These are phyloP conservation scores for Dryobates pubescens DNA, from an alignment of 2,797 vertebrate genomes.

Conservation along the genomic window DNA sequence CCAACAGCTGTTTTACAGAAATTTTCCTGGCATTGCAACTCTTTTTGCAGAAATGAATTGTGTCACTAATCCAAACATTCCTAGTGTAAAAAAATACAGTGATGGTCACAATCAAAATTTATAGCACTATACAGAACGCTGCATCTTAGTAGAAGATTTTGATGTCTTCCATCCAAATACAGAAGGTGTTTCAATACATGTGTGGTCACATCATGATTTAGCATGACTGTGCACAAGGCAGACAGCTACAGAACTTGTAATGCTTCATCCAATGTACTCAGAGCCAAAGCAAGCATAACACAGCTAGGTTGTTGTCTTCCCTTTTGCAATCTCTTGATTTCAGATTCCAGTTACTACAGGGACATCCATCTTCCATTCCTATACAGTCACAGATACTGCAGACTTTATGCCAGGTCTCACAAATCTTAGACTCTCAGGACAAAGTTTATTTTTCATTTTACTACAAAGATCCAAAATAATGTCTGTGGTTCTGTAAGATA, in stretches of 20 bases:
- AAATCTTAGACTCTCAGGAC: not conserved
- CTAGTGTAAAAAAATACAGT: not conserved
- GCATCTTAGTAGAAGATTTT: not conserved
- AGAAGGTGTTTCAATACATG: not conserved
- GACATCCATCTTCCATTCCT: slow-evolving; percentile 10
- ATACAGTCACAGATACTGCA: not conserved
- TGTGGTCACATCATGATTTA: not conserved
- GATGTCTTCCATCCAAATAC: not conserved
- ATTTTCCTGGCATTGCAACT: not conserved
- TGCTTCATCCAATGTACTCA: not conserved
- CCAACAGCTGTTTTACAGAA: not conserved
- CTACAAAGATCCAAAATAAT: not conserved
- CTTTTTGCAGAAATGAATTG: not conserved
- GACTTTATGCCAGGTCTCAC: not conserved
- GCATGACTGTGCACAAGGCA: not conserved
- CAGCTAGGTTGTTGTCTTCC: not conserved
- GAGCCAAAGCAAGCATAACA: not conserved
- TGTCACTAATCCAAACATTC: not conserved
- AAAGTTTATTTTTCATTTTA: slow-evolving; percentile 2
- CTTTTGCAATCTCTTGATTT: not conserved
- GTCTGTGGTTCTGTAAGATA: not conserved
- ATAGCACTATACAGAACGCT: not conserved
- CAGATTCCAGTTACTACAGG: slow-evolving; percentile 3
- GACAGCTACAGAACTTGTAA: not conserved
- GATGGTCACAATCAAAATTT: not conserved